These are phyloP conservation scores for Philopedon plagiatum DNA, from an alignment of 2,888 invertebrate species.

Conservation along the genomic window DNA sequence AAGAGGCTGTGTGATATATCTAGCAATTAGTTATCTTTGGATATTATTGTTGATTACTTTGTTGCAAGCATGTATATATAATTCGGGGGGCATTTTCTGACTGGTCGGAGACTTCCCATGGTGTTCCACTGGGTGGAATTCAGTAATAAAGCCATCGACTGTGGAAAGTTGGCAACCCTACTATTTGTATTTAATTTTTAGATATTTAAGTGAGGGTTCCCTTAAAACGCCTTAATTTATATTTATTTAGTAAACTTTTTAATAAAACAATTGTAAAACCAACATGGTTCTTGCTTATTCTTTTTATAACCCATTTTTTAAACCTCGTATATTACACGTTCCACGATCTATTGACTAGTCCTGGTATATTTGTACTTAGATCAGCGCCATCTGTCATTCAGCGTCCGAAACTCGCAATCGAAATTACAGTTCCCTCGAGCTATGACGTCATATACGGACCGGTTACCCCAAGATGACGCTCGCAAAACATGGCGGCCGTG, in stretches of 20 bases:
- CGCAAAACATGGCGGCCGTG: slow-evolving; percentile 60
- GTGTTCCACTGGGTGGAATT: too few species aligned
- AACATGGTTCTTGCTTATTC: too few species aligned
- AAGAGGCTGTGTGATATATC: slow-evolving; percentile 38
- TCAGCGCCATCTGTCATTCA: background rate
- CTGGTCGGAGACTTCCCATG: too few species aligned
- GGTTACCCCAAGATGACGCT: slow-evolving; percentile 51
- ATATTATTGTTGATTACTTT: too few species aligned
- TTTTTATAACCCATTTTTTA: too few species aligned
- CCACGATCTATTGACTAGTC: background rate
- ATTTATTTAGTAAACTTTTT: background rate
- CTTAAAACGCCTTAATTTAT: background rate
- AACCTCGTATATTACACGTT: background rate
- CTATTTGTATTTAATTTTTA: background rate
- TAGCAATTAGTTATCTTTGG: too few species aligned
- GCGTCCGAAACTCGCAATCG: background rate
- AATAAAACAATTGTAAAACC: too few species aligned
- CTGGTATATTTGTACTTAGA: background rate
- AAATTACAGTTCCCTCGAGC: slow-evolving; percentile 4
- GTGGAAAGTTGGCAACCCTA: background rate
- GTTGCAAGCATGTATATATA: too few species aligned
- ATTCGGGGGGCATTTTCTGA: too few species aligned
- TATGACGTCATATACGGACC: slow-evolving; percentile 30
- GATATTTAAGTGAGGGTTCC: background rate
- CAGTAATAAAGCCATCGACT: too few species aligned